These are phyloP conservation scores for Hydriomena furcata DNA, from an alignment of 2,888 invertebrate genomes.

Conservation along the genomic window DNA sequence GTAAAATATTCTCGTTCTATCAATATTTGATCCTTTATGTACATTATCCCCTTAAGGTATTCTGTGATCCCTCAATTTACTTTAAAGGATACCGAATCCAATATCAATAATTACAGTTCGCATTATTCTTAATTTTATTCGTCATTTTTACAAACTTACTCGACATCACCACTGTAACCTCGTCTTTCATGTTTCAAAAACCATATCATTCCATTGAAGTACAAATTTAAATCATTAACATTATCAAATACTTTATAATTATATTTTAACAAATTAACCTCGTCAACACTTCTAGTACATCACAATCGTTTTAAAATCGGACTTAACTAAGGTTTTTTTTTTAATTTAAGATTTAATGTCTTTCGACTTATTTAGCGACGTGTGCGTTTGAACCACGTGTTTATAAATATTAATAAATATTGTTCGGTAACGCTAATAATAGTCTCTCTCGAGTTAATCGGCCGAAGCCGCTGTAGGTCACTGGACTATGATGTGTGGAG, in stretches of 20 bases:
- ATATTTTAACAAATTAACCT: constrained; percentile 72
- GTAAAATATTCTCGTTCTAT: constrained; percentile 44
- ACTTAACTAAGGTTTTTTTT: constrained; percentile 64
- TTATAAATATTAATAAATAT: constrained; percentile 35
- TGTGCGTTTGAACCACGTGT: constrained; percentile 79
- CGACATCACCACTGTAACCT: constrained; percentile 26
- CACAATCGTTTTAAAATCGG: constrained; percentile 76
- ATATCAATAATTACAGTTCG: constrained; percentile 38
- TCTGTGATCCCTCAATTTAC: constrained; percentile 74
- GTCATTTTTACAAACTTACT: constrained; percentile 24
- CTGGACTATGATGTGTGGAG: constrained; percentile 97
- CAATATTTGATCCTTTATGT: constrained; percentile 67
- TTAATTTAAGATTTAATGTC: constrained; percentile 64
- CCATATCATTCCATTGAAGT: constrained; percentile 29
- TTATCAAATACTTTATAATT: constrained; percentile 43
- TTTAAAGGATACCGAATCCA: constrained; percentile 58
- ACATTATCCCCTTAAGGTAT: constrained; percentile 61
- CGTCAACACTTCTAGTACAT: constrained; percentile 77
- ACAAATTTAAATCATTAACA: constrained; percentile 33
- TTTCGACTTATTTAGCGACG: constrained; percentile 65
- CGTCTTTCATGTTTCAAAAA: constrained; percentile 31
- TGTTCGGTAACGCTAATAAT: constrained; percentile 53
- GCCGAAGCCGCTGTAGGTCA: constrained; percentile 62
- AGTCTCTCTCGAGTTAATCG: constrained; percentile 66
- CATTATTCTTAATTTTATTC: constrained; percentile 23